Evolutionary conservation across 2,888 invertebrate genomes (phyloP).

Genomic region (Amphipoea oculea): DNA sequence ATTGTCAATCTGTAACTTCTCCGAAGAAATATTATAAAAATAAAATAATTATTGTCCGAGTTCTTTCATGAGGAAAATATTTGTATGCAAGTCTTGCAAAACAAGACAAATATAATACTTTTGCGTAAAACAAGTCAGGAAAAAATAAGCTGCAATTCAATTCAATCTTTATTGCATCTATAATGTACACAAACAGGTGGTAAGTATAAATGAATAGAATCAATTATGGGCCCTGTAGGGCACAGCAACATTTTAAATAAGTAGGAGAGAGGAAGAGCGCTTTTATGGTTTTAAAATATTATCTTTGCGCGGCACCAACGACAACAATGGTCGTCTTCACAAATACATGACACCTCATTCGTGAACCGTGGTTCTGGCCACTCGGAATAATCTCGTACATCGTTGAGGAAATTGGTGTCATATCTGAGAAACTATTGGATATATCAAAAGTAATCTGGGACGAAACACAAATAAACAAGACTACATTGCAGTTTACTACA

Average conservation of each 20-base stretch:
- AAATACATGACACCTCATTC: slow-evolving; percentile 28
- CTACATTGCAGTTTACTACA: slow-evolving; percentile 5
- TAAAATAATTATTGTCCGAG: no score
- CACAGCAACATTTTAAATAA: no score
- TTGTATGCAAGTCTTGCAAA: not conserved
- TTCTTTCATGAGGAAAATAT: not conserved
- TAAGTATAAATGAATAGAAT: no score
- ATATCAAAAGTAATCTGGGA: slow-evolving; percentile 7
- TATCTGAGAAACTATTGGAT: slow-evolving; percentile 33
- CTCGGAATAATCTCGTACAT: not conserved
- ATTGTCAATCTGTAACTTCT: no score
- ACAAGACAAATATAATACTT: not conserved
- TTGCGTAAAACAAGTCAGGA: not conserved
- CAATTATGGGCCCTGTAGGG: no score
- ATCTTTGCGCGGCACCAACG: slow-evolving; percentile 3
- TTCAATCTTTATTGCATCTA: no score
- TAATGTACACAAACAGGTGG: no score
- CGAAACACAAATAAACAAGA: slow-evolving; percentile 5
- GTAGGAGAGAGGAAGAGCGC: no score
- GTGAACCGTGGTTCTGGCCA: not conserved
- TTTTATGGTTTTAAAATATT: not conserved
- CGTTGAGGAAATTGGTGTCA: slow-evolving; percentile 43
- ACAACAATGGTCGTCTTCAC: not conserved
- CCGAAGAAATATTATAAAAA: not conserved
- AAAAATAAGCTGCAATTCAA: not conserved